phyloP scores from a whole-genome alignment of 1,140 invertebrate species.

The Frieseomelitta varia region DNA sequence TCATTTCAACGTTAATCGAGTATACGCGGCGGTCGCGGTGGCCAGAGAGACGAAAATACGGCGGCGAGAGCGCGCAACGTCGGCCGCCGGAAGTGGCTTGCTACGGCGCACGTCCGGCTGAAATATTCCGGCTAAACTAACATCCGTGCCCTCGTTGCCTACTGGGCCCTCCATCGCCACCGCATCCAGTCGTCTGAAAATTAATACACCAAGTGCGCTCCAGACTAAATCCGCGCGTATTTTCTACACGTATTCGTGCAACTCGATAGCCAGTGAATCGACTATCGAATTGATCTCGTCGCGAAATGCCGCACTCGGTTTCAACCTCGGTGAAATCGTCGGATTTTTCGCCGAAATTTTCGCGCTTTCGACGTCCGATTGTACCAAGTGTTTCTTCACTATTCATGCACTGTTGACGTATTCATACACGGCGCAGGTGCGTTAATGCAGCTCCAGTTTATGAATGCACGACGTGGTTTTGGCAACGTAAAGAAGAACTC shows the following conservation, averaged over 20 bases:
- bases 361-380: no score
- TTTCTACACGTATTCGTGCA: not conserved
- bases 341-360: not conserved
- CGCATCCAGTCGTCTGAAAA: constrained; percentile 26
- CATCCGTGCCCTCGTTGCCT: constrained; percentile 21
- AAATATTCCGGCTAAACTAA: constrained; percentile 51
- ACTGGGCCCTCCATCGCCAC: no score
- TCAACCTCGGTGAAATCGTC: not conserved
- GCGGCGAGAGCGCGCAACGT: not conserved
- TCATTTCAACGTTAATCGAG: constrained; percentile 48
- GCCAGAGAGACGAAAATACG: constrained; percentile 29
- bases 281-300: not conserved
- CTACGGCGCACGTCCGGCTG: constrained; percentile 48
- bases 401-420: no score
- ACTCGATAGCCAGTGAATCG: not conserved
- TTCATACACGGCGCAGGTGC: no score
- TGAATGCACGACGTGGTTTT: no score
- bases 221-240: not conserved
- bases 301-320: not conserved
- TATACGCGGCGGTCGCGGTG: constrained; percentile 12
- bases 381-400: not conserved
- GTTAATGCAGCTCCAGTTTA: no score
- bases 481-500: no score
- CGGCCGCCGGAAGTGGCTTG: constrained; percentile 48
- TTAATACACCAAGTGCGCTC: constrained; percentile 33